Base-by-base conservation (phyloP, 1,140 invertebrate genomes). In the Pogonognathellus flavescens region DNA sequence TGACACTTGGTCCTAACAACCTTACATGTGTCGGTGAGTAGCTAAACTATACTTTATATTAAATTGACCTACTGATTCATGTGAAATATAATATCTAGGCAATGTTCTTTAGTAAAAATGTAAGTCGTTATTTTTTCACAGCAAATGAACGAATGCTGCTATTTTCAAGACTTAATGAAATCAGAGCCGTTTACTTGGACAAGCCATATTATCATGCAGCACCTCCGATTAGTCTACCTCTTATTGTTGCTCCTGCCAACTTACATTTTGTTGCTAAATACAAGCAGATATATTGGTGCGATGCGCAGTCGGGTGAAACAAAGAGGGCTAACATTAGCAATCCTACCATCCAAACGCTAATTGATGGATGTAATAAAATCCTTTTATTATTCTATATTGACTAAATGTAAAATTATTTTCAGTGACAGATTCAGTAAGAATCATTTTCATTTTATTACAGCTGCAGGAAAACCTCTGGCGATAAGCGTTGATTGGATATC, bases 401-500 rank as follows among this genome's bases (percentile, higher is more conserved):
- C n/a, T n/a, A 11, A 16, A 70, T 70, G n/a, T 13, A 57, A n/a
- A n/a, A 70, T 70, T 70, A 18, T 16, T 70, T 22, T 18, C n/a
- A n/a, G n/a, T n/a, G n/a, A n/a, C n/a, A n/a, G n/a, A n/a, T n/a
- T n/a, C n/a, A n/a, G n/a, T n/a, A n/a, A n/a, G 14, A 16, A 18
- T 70, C 6, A 31, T 31, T 70, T 70, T n/a, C 0, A 49, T 41
- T 20, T 31, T 49, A 55, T 62, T 89, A 49, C 82, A 92, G 92
- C 94, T 57, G 91, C 94, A 53, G 90, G 92, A 84, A 91, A 92
- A 86, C 93, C 94, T 41, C 91, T 91, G 49, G 94, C 94, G 1
- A 92, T 94, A 89, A 93, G 92, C 52, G 91, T 94, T 84, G 95
- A 97, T 91, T 96, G 95, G 95, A 92, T 95, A 62, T 95, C 95